Conservation (phyloP, 2,797 vertebrate genomes). For the Paratrypauchen microcephalus region DNA sequence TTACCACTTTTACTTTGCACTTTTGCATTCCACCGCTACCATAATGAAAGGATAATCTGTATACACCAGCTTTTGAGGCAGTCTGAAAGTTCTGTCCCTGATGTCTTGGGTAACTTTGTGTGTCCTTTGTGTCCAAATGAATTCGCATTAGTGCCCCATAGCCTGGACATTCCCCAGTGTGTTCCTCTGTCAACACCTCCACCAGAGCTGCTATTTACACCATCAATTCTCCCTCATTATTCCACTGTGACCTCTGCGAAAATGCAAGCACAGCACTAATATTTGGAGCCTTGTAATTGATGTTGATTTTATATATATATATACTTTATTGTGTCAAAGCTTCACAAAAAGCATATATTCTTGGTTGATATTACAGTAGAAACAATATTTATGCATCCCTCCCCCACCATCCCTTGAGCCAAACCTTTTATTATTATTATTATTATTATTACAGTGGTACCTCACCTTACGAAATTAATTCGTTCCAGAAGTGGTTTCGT, state of each 20-base stretch:
- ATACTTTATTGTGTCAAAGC: too few species aligned
- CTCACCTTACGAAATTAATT: too few species aligned
- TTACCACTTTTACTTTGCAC: too few species aligned
- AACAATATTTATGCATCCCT: too few species aligned
- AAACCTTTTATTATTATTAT: too few species aligned
- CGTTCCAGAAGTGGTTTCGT: too few species aligned
- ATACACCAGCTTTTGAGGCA: too few species aligned
- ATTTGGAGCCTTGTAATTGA: not conserved
- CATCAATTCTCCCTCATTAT: conserved; percentile 45
- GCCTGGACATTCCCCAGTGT: conserved; percentile 21
- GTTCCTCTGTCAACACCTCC: conserved; percentile 24
- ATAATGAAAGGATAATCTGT: conserved; percentile 13
- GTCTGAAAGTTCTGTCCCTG: conserved; percentile 14
- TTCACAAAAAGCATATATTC: too few species aligned
- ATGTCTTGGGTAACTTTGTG: conserved; percentile 24
- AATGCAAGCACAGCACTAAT: not conserved
- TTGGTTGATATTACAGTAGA: too few species aligned
- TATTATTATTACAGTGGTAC: too few species aligned
- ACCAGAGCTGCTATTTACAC: conserved; percentile 36
- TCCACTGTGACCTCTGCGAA: conserved; percentile 40
- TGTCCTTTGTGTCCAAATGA: conserved; percentile 22
- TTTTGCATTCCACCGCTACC: not conserved
- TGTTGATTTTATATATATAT: too few species aligned
- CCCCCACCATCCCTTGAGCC: too few species aligned
- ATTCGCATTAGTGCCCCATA: conserved; percentile 25